Percentiles rank a stretch among this genome's conserved stretches.
Evolutionary conservation across 2,888 invertebrate genomes (phyloP).

Genomic region (Blera fallax): DNA sequence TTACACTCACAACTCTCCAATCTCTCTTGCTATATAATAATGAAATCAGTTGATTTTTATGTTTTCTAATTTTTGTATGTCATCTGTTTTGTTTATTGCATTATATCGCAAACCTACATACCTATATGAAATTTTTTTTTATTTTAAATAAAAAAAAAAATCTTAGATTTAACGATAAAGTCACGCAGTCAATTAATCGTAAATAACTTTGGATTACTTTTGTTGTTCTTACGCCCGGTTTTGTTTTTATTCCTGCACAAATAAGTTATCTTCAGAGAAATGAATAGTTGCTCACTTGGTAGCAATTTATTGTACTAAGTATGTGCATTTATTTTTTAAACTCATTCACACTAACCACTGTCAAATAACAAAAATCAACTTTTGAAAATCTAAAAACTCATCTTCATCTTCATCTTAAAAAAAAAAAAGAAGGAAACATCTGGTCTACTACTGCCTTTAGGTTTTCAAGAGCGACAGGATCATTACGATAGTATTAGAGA

Average conservation of each 20-base stretch:
- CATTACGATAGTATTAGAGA: neutral
- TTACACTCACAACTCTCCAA: slow-evolving; percentile 21
- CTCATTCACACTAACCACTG: neutral
- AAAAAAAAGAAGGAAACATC: neutral
- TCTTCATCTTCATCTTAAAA: neutral
- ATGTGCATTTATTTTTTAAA: slow-evolving; percentile 40
- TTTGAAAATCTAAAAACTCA: slow-evolving; percentile 21
- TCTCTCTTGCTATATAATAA: slow-evolving; percentile 53
- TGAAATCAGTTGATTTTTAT: slow-evolving; percentile 31
- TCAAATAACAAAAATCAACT: neutral
- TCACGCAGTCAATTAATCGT: slow-evolving; percentile 4
- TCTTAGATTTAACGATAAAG: slow-evolving; percentile 18
- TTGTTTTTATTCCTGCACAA: neutral
- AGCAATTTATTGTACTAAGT: neutral
- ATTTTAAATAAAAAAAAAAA: neutral
- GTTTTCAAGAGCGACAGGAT: slow-evolving; percentile 40
- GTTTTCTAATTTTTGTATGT: slow-evolving; percentile 13
- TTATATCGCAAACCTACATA: slow-evolving; percentile 6
- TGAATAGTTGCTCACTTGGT: slow-evolving; percentile 4
- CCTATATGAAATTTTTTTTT: slow-evolving; percentile 1
- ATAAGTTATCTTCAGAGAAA: neutral
- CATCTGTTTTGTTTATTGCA: slow-evolving; percentile 30
- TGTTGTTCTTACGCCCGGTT: neutral
- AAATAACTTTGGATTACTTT: neutral
- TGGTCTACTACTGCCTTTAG: slow-evolving; percentile 45